Percentiles rank a stretch among this genome's conserved stretches.
phyloP scores from a whole-genome alignment of 2,113 vertebrate genomes.

The Rana temporaria region DNA sequence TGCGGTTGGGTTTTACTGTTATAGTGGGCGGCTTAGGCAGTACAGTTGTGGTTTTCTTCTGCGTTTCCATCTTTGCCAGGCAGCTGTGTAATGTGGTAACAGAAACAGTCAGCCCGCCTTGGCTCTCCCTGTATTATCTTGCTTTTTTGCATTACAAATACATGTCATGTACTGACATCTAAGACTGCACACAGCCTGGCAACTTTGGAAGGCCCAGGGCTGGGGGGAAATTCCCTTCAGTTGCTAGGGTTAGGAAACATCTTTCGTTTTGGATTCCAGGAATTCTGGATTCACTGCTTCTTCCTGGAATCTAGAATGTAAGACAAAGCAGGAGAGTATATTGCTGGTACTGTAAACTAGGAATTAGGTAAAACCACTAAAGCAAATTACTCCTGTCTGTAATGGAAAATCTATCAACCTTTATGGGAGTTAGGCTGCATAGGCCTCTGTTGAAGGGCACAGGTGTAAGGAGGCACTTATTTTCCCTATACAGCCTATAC shows the following conservation, averaged over 20 bases:
- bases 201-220: neutral
- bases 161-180: neutral
- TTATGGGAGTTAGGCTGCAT: too few relatives aligned
- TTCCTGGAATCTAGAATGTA: slow-evolving; percentile 12
- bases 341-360: neutral
- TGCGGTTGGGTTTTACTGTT: slow-evolving; percentile 79
- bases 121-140: slow-evolving; percentile 51
- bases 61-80: slow-evolving; percentile 75
- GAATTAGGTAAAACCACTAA: neutral
- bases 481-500: too few relatives aligned
- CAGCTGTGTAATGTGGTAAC: slow-evolving; percentile 74
- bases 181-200: neutral
- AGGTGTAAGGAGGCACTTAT: too few relatives aligned
- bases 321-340: neutral
- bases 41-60: slow-evolving; percentile 80
- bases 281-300: neutral
- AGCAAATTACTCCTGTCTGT: too few relatives aligned
- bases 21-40: slow-evolving; percentile 70
- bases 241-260: slow-evolving; percentile 21
- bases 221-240: neutral
- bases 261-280: slow-evolving; percentile 7
- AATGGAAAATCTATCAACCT: too few relatives aligned
- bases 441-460: too few relatives aligned
- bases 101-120: slow-evolving; percentile 78
- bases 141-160: neutral